Base-by-base conservation (phyloP, 2,888 invertebrate genomes). In the Nemapogon koenigi region DNA sequence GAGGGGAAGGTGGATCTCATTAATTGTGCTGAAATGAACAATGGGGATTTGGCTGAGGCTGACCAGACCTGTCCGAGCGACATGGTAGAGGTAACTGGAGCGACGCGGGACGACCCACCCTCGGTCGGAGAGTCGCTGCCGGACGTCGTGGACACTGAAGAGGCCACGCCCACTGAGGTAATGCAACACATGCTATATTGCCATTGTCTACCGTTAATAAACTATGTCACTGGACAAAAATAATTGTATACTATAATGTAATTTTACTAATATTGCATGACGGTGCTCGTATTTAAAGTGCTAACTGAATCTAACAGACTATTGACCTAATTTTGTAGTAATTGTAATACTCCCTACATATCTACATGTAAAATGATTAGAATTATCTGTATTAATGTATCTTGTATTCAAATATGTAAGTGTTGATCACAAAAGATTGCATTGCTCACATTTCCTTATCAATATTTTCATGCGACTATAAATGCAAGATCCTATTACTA, bases 21-120 rank as follows among this genome's bases (percentile, higher is more conserved):
- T 16, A 66, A 72, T 46, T 72, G 72, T 50, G 71, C 73, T 14
- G 81, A 81, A 47, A 83, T 82, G 57, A 82, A 83, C 43, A 86
- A 91, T 56, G 89, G 86, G 16, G 91, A 91, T 54, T 66, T 91
- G 46, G 90, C 90, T 0, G 91, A 91, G 63, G 90, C 90, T 7
- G 91, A 91, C 69, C 90, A 90, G 62, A 87, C 87, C 37, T 81
- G 87, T 48, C 81, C 70, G 35, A 43, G 55, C 3, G 73, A 68
- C n/a, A 47, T 46, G 14, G 58, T 53, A 13, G 65, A 62, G 10
- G 50, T 42, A 14, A 52, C 40, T 26, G 41, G 33, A 13, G 70
- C 16, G n/a, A 19, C 4, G 11, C 50, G 50, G 13, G 58, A 59
- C 19, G 68, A 59, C 38, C 48, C 48, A 19, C 58, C 49, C 6